Base-by-base conservation (phyloP, 1,140 invertebrate genomes). In the Luehdorfia chinensis region DNA sequence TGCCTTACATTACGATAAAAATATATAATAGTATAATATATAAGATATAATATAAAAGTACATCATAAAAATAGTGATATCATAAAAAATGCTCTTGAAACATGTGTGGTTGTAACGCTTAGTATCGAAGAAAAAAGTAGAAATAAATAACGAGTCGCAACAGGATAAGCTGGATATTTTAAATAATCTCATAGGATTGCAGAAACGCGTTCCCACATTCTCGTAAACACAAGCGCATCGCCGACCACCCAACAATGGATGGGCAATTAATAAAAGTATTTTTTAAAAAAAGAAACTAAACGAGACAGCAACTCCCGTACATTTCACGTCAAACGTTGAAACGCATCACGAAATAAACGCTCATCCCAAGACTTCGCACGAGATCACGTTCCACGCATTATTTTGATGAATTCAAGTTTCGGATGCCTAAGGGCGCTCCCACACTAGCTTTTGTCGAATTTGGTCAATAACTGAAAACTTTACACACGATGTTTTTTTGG, bases 341-440 rank as follows among this genome's bases (percentile, higher is more conserved):
- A 73, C 55, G 53, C 53, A 53, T 59, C 47, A 68, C 61, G 52
- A 66, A 60, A 69, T 62, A 58, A 65, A 71, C 60, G 62, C 47
- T 77, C 64, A 78, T 81, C 77, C 73, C 41, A 19, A 45, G 43
- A 68, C 57, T 59, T 55, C 47, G 58, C 56, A 44, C 57, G 63
- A 61, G 57, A 72, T 80, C 76, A 80, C 76, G 76, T 77, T 77
- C 72, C 66, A 43, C 59, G 57, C 67, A 75, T 80, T 78, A 75
- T 67, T 75, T 68, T 76, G 74, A 80, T 70, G 66, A 66, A 72
- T 80, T 69, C 61, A 55, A 70, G 70, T 67, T 60, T 68, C 55
- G 59, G 69, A 64, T 6, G 18, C 34, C 16, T 37, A 21, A 37
- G 21, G 34, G 11, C 34, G 2, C 1, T 12, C 4, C 4, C 34